Conservation (phyloP, 2,888 invertebrate genomes). For the Dioctria rufipes region DNA sequence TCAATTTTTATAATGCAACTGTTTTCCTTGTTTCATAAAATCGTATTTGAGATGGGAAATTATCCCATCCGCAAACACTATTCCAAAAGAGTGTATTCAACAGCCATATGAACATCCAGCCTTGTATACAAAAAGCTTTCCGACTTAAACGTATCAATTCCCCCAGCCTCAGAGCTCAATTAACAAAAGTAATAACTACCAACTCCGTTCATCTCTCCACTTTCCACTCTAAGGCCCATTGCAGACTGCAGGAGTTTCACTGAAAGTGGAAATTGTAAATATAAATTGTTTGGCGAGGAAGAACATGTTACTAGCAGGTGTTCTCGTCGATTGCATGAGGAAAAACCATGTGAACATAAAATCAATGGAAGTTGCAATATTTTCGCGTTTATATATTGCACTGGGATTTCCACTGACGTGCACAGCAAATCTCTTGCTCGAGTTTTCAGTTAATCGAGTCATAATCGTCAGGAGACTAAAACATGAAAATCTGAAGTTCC, state of each 20-base stretch:
- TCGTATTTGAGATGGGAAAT: no score
- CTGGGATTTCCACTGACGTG: background rate
- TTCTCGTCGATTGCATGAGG: constrained; percentile 22
- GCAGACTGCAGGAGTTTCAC: background rate
- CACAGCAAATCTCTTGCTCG: background rate
- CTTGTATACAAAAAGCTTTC: no score
- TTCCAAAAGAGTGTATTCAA: no score
- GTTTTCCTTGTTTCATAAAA: no score
- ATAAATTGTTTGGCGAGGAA: background rate
- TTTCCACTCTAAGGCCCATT: background rate
- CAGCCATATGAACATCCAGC: no score
- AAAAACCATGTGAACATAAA: constrained; percentile 11
- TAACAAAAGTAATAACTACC: constrained; percentile 39
- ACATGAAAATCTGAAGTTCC: background rate
- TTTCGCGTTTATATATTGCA: constrained; percentile 10
- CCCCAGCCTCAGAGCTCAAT: constrained; percentile 32
- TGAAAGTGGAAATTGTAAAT: background rate
- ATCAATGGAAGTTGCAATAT: constrained; percentile 23
- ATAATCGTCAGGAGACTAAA: constrained; percentile 27
- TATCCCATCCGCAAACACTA: no score
- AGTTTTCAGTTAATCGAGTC: constrained; percentile 40
- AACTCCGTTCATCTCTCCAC: constrained; percentile 7
- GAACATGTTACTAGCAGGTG: constrained; percentile 12
- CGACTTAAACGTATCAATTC: constrained; percentile 26
- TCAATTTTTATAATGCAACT: no score